Conservation (phyloP, 2,113 vertebrate species). For the Saimiri boliviensis region DNA sequence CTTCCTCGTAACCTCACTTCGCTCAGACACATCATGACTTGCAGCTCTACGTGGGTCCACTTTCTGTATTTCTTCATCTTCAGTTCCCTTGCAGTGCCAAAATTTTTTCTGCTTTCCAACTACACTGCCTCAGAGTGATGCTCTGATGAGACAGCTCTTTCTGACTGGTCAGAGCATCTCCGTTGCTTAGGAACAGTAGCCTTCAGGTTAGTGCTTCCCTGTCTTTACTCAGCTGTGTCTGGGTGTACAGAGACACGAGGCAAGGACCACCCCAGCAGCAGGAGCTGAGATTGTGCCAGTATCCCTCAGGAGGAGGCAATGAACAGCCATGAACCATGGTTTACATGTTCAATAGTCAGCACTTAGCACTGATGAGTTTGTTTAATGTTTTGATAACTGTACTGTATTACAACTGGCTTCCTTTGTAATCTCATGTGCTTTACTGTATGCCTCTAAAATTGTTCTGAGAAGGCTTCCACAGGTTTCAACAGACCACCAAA, state of each 20-base stretch:
- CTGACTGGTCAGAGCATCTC: not conserved
- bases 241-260: not conserved
- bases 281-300: not conserved
- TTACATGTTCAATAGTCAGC: not conserved
- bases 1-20: not conserved
- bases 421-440: not conserved
- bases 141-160: not conserved
- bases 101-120: not conserved
- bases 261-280: not conserved
- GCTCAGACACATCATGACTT: not conserved
- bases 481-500: not conserved
- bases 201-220: not conserved
- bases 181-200: not conserved
- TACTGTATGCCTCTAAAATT: not conserved
- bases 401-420: not conserved
- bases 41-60: not conserved
- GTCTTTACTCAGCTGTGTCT: not conserved
- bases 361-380: not conserved
- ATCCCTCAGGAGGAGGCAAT: not conserved
- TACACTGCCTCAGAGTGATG: not conserved
- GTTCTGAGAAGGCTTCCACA: not conserved
- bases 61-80: not conserved
- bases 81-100: not conserved
- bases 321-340: not conserved
- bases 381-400: constrained; percentile 5